phyloP scores from a whole-genome alignment of 2,888 invertebrate species.

The Lasioglossum oenotherae region DNA sequence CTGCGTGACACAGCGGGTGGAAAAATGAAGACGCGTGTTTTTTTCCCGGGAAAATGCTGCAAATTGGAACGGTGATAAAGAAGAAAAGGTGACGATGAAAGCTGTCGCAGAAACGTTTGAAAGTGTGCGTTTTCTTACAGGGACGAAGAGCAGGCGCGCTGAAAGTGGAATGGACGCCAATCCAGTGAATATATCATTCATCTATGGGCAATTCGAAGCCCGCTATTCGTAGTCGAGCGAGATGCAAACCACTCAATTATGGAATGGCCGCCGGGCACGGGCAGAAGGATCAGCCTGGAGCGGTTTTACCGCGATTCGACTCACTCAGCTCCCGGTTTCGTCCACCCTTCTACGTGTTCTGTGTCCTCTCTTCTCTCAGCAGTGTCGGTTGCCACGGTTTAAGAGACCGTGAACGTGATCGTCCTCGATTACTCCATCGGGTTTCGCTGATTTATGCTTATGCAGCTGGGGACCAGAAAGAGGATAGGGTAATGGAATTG shows the following conservation, averaged over 20 bases:
- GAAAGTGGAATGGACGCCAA: constrained; percentile 1
- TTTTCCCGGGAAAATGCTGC: neutral
- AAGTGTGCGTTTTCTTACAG: neutral
- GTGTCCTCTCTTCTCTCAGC: neutral
- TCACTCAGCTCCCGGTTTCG: constrained; percentile 28
- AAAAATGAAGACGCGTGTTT: neutral
- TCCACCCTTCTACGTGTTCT: constrained; percentile 19
- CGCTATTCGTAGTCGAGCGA: constrained; percentile 64
- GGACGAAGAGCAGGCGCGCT: neutral
- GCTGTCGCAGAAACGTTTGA: neutral
- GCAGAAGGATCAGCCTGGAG: constrained; percentile 68
- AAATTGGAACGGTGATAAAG: neutral
- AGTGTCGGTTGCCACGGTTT: constrained; percentile 8
- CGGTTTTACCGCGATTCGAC: constrained; percentile 41
- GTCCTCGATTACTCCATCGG: constrained; percentile 44
- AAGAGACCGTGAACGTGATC: constrained; percentile 25
- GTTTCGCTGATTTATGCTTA: constrained; percentile 53
- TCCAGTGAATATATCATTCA: constrained; percentile 7
- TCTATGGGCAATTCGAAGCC: constrained; percentile 55
- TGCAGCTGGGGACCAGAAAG: constrained; percentile 27
- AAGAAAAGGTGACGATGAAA: neutral
- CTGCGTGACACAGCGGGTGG: neutral
- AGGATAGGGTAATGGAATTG: constrained; percentile 48
- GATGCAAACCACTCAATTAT: constrained; percentile 83
- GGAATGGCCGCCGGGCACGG: constrained; percentile 72